phyloP scores from a whole-genome alignment of 2,113 vertebrate genomes.

The Illadopsis cleaveri region DNA sequence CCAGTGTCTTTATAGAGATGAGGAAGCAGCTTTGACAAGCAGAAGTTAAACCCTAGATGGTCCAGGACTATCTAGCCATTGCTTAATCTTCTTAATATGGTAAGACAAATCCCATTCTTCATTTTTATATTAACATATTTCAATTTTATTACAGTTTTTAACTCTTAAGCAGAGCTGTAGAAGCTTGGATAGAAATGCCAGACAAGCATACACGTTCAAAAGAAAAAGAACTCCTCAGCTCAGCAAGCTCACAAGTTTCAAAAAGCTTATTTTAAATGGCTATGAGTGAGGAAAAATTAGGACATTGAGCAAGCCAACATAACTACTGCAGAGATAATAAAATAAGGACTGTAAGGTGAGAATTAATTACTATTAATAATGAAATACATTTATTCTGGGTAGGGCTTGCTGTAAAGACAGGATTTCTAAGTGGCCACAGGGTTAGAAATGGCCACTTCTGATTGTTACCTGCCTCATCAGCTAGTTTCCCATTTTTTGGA shows the following conservation, averaged over 20 bases:
- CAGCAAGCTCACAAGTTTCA: slow-evolving; percentile 13
- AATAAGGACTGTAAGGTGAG: slow-evolving; percentile 35
- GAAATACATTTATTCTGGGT: slow-evolving; percentile 9
- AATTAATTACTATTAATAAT: slow-evolving; percentile 58
- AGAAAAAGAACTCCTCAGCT: slow-evolving; percentile 4
- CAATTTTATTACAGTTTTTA: slow-evolving; percentile 74
- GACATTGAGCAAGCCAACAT: slow-evolving; percentile 24
- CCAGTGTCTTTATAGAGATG: slow-evolving; percentile 60
- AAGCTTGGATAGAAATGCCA: slow-evolving; percentile 48
- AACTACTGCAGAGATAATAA: slow-evolving; percentile 42
- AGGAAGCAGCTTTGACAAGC: slow-evolving; percentile 61
- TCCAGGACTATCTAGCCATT: slow-evolving; percentile 56
- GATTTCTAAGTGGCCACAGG: background rate
- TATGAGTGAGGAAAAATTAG: slow-evolving; percentile 48
- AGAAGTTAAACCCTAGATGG: slow-evolving; percentile 67
- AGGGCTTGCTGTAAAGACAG: background rate
- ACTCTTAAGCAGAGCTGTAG: slow-evolving; percentile 54
- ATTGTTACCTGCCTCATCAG: background rate
- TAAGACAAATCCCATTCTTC: slow-evolving; percentile 77
- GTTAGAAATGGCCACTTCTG: background rate
- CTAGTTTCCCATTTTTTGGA: background rate
- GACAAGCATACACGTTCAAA: background rate
- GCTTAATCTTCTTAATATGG: slow-evolving; percentile 75
- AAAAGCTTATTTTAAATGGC: slow-evolving; percentile 57
- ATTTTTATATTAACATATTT: slow-evolving; percentile 76